Base-by-base conservation (phyloP, 2,888 invertebrate species). In the Asteroscopus sphinx region DNA sequence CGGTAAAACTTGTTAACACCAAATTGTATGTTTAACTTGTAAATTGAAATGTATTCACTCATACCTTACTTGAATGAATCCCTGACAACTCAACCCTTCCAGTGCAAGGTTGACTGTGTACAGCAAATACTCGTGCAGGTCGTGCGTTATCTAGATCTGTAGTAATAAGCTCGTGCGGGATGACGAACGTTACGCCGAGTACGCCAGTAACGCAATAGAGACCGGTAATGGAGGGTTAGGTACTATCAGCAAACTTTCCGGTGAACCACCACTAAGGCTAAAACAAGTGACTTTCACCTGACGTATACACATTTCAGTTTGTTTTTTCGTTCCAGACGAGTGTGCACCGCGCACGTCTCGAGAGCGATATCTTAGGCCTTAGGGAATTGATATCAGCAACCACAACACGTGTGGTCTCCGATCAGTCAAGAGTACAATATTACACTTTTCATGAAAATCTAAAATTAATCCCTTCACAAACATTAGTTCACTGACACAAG, bases 361-460 rank as follows among this genome's bases (percentile, higher is more conserved):
- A 41, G 57, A 63, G 69, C 64, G 71, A 69, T 64, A 44, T 60
- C 56, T 39, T 5, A n/a, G n/a, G n/a, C n/a, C n/a, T n/a, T n/a
- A 17, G 54, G 51, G 69, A 54, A 59, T 54, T 53, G 67, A 77
- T 77, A 70, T 56, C 64, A 49, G 21, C 71, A 56, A 57, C 73
- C 73, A 60, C 70, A 68, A 68, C 85, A 78, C 78, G 88, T 88
- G 88, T 88, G 89, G 88, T 88, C 88, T 79, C 72, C 77, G 68
- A 79, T 82, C 80, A 73, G 75, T 79, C 78, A 77, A 78, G 80
- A 73, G 59, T 80, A 74, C n/a, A n/a, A n/a, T n/a, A n/a, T n/a
- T n/a, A n/a, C n/a, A n/a, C n/a, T n/a, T n/a, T n/a, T n/a, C n/a
- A n/a, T n/a, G n/a, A n/a, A n/a, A n/a, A n/a, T n/a, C n/a, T n/a